Evolutionary conservation across 2,113 vertebrate species (phyloP), one percentile per base, ranked within the genome.

Genomic region (Chaetops frenatus): DNA sequence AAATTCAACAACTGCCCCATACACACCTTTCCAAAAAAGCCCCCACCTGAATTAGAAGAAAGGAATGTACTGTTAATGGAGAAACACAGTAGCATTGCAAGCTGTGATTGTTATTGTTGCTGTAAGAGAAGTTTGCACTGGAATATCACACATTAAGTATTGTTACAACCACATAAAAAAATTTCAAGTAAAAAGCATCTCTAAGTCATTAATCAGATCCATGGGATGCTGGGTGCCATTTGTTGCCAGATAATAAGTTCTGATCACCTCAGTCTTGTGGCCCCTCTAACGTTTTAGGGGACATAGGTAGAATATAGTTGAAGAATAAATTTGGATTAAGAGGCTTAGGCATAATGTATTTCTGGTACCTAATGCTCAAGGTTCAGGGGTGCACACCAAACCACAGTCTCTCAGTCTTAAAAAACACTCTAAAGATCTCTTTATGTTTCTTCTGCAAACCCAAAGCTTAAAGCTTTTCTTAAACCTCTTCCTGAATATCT

Each of bases 401-500:
- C 23, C 20, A 65, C 18, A 42, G 20, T 15, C 27, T 78, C 38
- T 71, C 19, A 71, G 16, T 36, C 42, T 81, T 73, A 64, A 50
- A 66, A 91, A 80, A 45, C 1, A 0, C 7, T 24, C 40, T 16
- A 7, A 71, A 62, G 38, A 36, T 58, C 22, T 80, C 44, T 44
- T 48, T 33, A 40, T 40, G 11, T 71, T 89, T 91, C 53, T 60
- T 5, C 44, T 45, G 58, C 44, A 80, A 44, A 54, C 15, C 47
- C n/a, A 66, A 93, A 83, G 24, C 47, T 93, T 88, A 62, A 76
- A 76, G 31, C 15, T 25, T 72, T 76, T 77, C 48, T 86, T 42
- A 71, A 74, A 50, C 21, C 10, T 80, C 16, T 67, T 12, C 35
- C 48, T 54, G 58, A 72, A 23, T 12, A 76, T 58, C 19, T 65